These are phyloP conservation scores for Poicephalus meyeri DNA, from an alignment of 2,113 vertebrate genomes.

Conservation along the genomic window DNA sequence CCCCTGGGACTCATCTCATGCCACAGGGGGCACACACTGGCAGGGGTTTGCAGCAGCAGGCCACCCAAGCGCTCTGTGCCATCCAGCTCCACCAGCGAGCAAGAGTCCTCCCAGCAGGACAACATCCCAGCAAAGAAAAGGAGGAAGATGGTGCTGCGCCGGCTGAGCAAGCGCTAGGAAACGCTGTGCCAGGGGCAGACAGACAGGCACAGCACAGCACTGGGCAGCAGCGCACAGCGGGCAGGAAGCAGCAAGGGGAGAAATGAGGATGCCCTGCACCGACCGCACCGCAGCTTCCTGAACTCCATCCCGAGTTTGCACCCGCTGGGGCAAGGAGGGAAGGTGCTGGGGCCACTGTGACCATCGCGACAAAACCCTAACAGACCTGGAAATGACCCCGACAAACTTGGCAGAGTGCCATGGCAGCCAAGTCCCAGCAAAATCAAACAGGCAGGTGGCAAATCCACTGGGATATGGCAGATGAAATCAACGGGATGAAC, in stretches of 20 bases:
- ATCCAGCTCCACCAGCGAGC: neutral
- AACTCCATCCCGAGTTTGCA: neutral
- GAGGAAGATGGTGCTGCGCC: neutral
- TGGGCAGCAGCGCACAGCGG: neutral
- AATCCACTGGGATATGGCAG: neutral
- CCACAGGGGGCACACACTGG: neutral
- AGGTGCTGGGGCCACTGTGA: neutral
- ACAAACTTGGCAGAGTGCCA: neutral
- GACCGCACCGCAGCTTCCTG: accelerated
- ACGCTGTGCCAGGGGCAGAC: neutral
- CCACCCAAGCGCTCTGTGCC: neutral
- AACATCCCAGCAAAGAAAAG: neutral
- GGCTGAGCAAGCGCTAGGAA: neutral
- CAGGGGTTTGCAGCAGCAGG: neutral
- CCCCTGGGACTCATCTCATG: neutral
- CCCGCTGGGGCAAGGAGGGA: neutral
- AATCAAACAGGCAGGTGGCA: neutral
- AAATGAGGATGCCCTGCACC: neutral
- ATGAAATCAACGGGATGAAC: neutral
- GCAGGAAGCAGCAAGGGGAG: neutral
- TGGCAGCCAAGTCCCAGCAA: too few species aligned
- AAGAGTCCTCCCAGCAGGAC: neutral
- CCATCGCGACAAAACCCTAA: neutral
- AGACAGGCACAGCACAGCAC: neutral
- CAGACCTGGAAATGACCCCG: neutral